phyloP scores from a whole-genome alignment of 2,888 invertebrate genomes.

The Eucriotettix oculatus region DNA sequence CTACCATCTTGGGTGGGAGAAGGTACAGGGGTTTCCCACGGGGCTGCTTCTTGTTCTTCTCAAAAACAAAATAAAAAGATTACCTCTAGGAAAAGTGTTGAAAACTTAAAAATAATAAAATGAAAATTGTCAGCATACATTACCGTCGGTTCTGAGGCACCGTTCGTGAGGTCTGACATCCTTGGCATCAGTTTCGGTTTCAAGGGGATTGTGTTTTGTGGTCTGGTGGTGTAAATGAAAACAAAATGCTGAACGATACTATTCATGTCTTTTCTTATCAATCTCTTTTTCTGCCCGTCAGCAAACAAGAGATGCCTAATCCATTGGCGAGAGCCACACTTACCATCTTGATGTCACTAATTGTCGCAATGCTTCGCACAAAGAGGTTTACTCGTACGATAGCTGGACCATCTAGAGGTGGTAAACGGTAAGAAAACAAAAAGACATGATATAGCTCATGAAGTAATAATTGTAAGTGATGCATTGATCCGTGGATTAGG shows the following conservation, averaged over 20 bases:
- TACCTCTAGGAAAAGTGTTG: not conserved
- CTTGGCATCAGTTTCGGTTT: conserved; percentile 5
- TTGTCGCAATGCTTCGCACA: conserved; percentile 94
- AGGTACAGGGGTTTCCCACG: no score
- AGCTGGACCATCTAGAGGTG: conserved; percentile 71
- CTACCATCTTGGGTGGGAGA: no score
- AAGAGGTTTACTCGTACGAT: conserved; percentile 95
- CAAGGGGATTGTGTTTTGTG: not conserved
- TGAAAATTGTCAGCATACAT: not conserved
- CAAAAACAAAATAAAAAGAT: no score
- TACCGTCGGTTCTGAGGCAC: conserved; percentile 1
- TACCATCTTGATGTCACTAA: conserved; percentile 99
- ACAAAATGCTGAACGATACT: not conserved
- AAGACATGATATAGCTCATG: not conserved
- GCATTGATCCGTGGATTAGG: not conserved
- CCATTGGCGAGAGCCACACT: conserved; percentile 33
- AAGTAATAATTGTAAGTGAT: not conserved
- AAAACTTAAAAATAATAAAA: not conserved
- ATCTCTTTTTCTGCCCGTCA: not conserved
- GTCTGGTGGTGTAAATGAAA: not conserved
- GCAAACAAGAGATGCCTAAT: not conserved
- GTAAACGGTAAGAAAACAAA: not conserved
- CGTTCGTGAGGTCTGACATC: conserved; percentile 6
- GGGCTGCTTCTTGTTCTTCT: no score
- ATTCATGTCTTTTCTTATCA: not conserved